Conservation (phyloP, 2,888 invertebrate genomes). For the Tetranychus piercei region DNA sequence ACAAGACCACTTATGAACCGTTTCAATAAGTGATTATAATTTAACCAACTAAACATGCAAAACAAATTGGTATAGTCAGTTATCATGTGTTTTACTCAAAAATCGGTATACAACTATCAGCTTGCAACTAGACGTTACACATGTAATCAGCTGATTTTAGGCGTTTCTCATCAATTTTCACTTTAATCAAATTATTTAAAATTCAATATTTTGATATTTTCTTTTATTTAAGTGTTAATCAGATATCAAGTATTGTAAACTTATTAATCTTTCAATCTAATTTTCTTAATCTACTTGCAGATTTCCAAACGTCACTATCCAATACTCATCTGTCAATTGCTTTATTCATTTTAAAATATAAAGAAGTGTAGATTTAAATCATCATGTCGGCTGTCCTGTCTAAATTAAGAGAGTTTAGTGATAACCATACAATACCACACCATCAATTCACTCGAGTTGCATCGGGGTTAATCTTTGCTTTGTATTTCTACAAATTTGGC, state of each 20-base stretch:
- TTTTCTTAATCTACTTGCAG: neutral
- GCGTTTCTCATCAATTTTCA: neutral
- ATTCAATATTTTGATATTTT: neutral
- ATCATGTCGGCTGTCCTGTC: constrained; percentile 21
- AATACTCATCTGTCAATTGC: neutral
- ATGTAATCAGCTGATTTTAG: neutral
- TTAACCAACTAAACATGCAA: too few species aligned
- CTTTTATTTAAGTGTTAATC: neutral
- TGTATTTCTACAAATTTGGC: constrained; percentile 19
- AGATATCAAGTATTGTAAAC: neutral
- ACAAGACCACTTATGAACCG: too few species aligned
- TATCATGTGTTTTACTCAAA: neutral
- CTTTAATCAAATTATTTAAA: neutral
- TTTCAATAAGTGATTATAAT: too few species aligned
- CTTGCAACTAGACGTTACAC: neutral
- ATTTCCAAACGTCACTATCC: neutral
- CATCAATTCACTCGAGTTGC: constrained; percentile 19
- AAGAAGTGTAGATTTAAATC: neutral
- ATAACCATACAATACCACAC: constrained; percentile 16
- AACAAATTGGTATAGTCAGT: neutral
- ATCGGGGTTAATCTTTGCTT: constrained; percentile 18
- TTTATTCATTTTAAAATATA: neutral
- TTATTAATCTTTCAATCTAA: too few species aligned
- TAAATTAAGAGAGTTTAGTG: constrained; percentile 18
- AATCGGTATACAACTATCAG: neutral